A percentile compares a stretch with the other conserved stretches of the same genome.
Conservation (phyloP, 2,888 invertebrate species). For the Cosmia pyralina region DNA sequence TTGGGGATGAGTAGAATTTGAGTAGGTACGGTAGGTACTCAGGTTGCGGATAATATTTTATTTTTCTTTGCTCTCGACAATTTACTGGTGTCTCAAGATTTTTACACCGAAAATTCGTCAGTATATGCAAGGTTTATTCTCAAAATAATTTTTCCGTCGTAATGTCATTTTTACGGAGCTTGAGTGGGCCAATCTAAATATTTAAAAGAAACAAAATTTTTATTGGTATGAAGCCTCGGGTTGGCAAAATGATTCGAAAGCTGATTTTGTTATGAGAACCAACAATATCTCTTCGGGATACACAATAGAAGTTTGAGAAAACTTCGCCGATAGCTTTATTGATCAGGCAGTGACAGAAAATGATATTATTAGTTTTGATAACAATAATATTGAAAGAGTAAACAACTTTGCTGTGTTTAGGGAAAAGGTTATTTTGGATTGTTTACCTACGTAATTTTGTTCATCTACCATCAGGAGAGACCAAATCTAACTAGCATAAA, state of each 20-base stretch:
- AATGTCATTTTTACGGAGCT: constrained; percentile 47
- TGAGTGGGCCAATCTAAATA: constrained; percentile 42
- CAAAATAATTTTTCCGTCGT: constrained; percentile 16
- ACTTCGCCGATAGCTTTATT: constrained; percentile 41
- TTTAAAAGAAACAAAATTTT: constrained; percentile 35
- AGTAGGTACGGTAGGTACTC: neutral
- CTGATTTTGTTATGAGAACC: constrained; percentile 41
- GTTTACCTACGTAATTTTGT: neutral
- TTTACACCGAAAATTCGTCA: constrained; percentile 5
- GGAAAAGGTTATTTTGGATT: too few relatives aligned
- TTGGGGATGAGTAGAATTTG: constrained; percentile 13
- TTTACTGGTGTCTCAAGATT: constrained; percentile 18
- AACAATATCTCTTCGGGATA: constrained; percentile 30
- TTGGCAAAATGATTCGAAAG: constrained; percentile 27
- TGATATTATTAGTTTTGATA: constrained; percentile 35
- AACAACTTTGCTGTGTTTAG: constrained; percentile 8
- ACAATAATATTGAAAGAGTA: constrained; percentile 31
- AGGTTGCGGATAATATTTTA: constrained; percentile 17
- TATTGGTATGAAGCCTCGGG: neutral
- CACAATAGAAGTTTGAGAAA: constrained; percentile 26
- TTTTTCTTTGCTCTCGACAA: neutral
- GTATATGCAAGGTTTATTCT: constrained; percentile 20
- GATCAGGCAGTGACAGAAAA: constrained; percentile 20
- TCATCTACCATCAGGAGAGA: neutral
- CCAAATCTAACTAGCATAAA: too few relatives aligned